A percentile compares a stretch with the other conserved stretches of the same genome.
phyloP scores from a whole-genome alignment of 2,113 vertebrate genomes.

The Orycteropus afer region DNA sequence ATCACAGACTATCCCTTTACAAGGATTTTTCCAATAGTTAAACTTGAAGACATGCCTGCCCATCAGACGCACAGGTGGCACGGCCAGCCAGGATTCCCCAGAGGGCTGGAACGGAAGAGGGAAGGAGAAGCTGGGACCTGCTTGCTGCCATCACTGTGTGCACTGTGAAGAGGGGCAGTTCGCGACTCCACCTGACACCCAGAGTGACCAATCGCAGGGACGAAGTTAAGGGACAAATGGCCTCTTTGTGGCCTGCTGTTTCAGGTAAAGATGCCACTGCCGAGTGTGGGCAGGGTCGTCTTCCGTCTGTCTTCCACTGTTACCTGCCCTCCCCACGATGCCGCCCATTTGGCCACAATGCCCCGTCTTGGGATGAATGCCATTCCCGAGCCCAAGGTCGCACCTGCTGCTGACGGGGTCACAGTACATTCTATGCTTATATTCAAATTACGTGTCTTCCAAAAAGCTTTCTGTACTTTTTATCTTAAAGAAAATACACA shows the following conservation, averaged over 20 bases:
- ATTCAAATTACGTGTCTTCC: constrained; percentile 22
- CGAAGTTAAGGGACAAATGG: no score
- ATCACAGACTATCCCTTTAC: neutral
- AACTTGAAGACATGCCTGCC: neutral
- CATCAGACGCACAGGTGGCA: no score
- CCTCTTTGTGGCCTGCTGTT: no score
- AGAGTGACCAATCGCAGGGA: no score
- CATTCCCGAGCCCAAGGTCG: neutral
- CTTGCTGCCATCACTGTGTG: no score
- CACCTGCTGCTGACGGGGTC: neutral
- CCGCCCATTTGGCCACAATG: neutral
- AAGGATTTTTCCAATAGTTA: neutral
- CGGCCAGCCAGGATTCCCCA: no score
- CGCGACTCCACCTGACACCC: no score
- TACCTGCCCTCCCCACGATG: neutral
- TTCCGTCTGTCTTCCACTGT: neutral
- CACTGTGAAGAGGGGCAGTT: no score
- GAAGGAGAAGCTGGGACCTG: no score
- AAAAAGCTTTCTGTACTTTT: neutral
- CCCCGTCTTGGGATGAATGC: neutral
- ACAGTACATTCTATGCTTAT: neutral
- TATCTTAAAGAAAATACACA: constrained; percentile 21
- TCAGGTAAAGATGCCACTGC: no score
- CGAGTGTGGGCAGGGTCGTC: neutral
- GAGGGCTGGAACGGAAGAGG: no score